phyloP scores from a whole-genome alignment of 2,888 invertebrate genomes.

The Drosophila mimica region DNA sequence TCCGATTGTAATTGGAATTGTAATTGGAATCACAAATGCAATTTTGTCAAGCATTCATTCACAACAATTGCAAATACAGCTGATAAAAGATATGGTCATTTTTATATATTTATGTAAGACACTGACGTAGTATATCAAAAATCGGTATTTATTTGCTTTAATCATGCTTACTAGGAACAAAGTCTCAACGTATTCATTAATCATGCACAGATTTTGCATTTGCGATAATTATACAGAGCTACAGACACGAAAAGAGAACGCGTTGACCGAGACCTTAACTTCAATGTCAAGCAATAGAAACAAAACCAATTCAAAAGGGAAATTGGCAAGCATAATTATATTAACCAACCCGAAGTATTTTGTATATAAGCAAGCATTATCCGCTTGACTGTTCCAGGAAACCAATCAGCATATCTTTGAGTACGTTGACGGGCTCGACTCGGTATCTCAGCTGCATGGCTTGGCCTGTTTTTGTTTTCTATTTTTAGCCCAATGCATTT shows the following conservation, averaged over 20 bases:
- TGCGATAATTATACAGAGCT: slow-evolving; percentile 59
- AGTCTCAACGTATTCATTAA: slow-evolving; percentile 64
- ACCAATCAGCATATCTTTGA: slow-evolving; percentile 45
- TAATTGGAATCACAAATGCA: neutral
- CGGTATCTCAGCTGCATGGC: neutral
- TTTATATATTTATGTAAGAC: neutral
- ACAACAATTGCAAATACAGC: neutral
- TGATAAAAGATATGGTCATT: neutral
- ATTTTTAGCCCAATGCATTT: slow-evolving; percentile 60
- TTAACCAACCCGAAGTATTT: slow-evolving; percentile 4
- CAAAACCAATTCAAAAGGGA: slow-evolving; percentile 13
- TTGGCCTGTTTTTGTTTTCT: slow-evolving; percentile 16
- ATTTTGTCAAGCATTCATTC: neutral
- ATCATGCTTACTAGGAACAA: slow-evolving; percentile 20
- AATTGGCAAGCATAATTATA: slow-evolving; percentile 28
- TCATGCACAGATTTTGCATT: slow-evolving; percentile 65
- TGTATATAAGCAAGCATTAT: slow-evolving; percentile 10
- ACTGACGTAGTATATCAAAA: neutral
- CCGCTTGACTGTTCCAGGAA: neutral
- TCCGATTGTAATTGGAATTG: neutral
- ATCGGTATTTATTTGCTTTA: neutral
- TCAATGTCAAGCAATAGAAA: slow-evolving; percentile 42
- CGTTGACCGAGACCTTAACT: slow-evolving; percentile 76
- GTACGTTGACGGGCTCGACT: slow-evolving; percentile 4
- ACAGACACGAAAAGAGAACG: slow-evolving; percentile 58